Base-by-base conservation (phyloP, 2,797 vertebrate genomes). In the Trematomus bernacchii region DNA sequence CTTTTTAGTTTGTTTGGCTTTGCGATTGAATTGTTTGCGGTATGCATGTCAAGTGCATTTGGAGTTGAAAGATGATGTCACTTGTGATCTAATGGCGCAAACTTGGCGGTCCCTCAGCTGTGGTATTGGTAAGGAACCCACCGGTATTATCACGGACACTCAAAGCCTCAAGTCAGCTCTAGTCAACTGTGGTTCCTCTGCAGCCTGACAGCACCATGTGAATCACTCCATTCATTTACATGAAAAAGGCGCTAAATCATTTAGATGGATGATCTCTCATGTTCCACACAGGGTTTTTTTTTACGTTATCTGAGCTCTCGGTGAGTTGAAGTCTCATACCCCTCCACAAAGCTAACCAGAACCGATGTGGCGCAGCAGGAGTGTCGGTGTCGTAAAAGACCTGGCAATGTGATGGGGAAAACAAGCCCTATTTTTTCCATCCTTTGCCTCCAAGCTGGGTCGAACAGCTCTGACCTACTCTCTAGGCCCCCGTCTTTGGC, bases 391-490 rank as follows among this genome's bases (percentile, higher is more conserved):
- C 51, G 59, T 86, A 84, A 91, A 91, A 76, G 71, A 71, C 77
- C 91, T 92, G 92, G 89, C 90, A 94, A 77, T 62, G 78, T n/a
- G 57, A 86, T 61, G 68, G 86, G 87, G 90, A 92, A 93, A 94
- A 92, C 80, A 83, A 89, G 81, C 64, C 83, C 73, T 71, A 68
- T 92, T 94, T 95, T 27, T 94, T 95, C 92, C 93, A 93, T 89
- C 83, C 85, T 79, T 91, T 54, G 57, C 76, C 84, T 92, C 87
- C 87, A 89, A 85, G 88, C 80, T 79, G 76, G 58, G 77, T 74
- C 23, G 74, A 90, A 89, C 84, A 86, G 82, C 75, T 91, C 87
- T 90, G 87, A 93, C 93, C 91, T 75, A 87, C 80, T 91, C 89
- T 89, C 77, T 73, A 82, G 83, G 83, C 80, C 68, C 70, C 37